Evolutionary conservation across 35 echinoderm and acorn worm species (phyloP).

Genomic region (Apostichopus parvimensis): DNA sequence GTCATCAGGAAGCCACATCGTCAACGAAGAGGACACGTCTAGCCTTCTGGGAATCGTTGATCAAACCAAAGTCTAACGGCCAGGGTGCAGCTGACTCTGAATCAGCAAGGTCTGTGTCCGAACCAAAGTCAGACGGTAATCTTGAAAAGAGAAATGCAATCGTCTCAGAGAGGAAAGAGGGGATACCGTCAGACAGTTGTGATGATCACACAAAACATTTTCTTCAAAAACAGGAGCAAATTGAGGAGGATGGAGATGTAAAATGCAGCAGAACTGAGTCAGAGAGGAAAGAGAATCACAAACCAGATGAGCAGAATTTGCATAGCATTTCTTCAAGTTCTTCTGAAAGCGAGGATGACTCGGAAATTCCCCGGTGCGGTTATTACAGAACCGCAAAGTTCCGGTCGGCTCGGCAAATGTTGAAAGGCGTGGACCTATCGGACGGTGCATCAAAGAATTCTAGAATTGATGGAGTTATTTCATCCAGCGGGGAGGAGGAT

Average conservation of each 20-base stretch:
- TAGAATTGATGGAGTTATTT: no score
- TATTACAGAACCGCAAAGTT: conserved; percentile 4
- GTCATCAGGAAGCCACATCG: not conserved
- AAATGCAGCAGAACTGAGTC: not conserved
- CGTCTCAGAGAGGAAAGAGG: no score
- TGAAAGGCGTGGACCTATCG: not conserved
- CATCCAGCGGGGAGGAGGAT: not conserved
- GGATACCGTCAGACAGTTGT: no score
- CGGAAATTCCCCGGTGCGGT: not conserved
- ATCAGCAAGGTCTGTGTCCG: not conserved
- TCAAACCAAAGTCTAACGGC: not conserved
- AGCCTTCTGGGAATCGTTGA: not conserved
- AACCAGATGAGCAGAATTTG: not conserved
- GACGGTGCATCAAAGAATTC: not conserved
- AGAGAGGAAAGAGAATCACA: not conserved
- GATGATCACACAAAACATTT: conserved; percentile 16
- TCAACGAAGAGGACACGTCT: not conserved
- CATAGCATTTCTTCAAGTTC: not conserved
- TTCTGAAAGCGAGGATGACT: not conserved
- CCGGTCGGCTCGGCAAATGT: not conserved
- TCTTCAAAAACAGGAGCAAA: not conserved
- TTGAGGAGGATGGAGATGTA: not conserved
- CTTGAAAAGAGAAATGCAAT: no score
- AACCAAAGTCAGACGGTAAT: not conserved
- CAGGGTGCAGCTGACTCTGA: not conserved